Percentiles rank a stretch among this genome's conserved stretches.
phyloP scores from a whole-genome alignment of 2,888 invertebrate genomes.

The Noctua janthe region DNA sequence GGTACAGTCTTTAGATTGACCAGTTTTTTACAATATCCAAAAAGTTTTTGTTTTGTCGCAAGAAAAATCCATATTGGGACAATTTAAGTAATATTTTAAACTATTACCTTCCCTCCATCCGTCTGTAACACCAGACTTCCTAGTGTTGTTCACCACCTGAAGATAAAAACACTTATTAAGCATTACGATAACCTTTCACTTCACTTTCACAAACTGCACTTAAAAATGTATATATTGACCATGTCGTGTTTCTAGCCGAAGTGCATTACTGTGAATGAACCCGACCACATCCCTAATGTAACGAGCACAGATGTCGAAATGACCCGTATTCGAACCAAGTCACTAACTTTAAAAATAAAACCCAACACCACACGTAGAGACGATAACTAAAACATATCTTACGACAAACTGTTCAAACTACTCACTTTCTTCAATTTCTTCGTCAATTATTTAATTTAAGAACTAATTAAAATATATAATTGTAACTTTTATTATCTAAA shows the following conservation, averaged over 20 bases:
- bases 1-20: neutral
- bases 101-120: constrained; percentile 89
- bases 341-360: constrained; percentile 81
- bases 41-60: neutral
- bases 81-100: neutral
- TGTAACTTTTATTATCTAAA: constrained; percentile 48
- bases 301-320: constrained; percentile 83
- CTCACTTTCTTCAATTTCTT: constrained; percentile 61
- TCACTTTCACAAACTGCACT: constrained; percentile 60
- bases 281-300: constrained; percentile 74
- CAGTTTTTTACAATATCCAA: neutral
- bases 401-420: constrained; percentile 69
- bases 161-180: constrained; percentile 71
- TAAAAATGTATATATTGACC: constrained; percentile 76
- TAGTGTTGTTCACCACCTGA: constrained; percentile 93
- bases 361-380: constrained; percentile 67
- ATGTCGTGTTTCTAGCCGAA: constrained; percentile 76
- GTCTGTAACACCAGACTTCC: constrained; percentile 90
- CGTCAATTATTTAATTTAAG: constrained; percentile 29
- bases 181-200: constrained; percentile 74
- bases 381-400: constrained; percentile 70
- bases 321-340: constrained; percentile 79
- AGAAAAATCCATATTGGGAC: neutral
- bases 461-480: constrained; percentile 43
- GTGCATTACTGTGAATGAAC: constrained; percentile 75